phyloP scores from a whole-genome alignment of 2,113 vertebrate species.

The Colius striatus region DNA sequence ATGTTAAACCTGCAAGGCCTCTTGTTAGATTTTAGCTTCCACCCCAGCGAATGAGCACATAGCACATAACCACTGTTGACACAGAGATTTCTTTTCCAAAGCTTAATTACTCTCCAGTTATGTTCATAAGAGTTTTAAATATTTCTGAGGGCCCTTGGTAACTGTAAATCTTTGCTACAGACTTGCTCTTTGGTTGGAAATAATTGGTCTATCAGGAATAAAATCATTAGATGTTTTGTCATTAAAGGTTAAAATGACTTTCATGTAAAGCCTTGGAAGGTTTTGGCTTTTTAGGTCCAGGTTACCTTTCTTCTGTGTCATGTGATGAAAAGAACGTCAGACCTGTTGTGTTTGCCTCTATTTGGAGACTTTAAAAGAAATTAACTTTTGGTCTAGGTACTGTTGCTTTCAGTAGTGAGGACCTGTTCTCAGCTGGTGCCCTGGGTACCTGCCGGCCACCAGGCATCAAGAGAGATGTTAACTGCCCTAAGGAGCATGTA shows the following conservation, averaged over 20 bases:
- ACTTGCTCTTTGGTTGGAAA: constrained; percentile 1
- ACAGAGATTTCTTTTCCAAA: constrained; percentile 33
- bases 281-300: background rate
- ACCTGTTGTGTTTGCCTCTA: background rate
- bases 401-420: background rate
- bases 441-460: background rate
- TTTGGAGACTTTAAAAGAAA: background rate
- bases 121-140: background rate
- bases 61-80: constrained; percentile 9
- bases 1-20: constrained; percentile 46
- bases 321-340: background rate
- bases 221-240: background rate
- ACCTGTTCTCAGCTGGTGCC: background rate
- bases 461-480: background rate
- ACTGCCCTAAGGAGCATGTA: background rate
- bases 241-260: background rate
- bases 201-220: background rate
- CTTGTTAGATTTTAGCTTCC: constrained; percentile 44
- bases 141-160: constrained; percentile 12
- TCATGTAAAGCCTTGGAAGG: background rate
- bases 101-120: constrained; percentile 32
- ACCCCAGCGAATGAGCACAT: background rate
- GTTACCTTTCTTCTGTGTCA: background rate
- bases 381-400: background rate
- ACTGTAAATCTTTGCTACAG: background rate